Base-by-base conservation (phyloP, 2,113 vertebrate species). In the Gavia stellata region DNA sequence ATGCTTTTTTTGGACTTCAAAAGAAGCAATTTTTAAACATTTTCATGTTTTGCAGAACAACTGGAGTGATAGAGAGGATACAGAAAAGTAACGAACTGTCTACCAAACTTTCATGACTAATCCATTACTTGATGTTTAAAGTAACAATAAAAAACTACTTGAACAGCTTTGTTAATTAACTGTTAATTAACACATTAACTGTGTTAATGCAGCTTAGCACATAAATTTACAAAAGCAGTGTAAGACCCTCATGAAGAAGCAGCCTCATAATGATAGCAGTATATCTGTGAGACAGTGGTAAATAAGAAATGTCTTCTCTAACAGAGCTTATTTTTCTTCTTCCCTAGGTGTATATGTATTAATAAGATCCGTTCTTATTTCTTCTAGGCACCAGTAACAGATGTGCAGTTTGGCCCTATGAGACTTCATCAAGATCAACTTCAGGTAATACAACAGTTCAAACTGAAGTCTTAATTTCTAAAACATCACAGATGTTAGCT, bases 351-450 rank as follows among this genome's bases (percentile, higher is more conserved):
- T 36, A 17, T 49, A 66, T 58, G 25, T 55, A 80, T 82, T 90
- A 86, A 92, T 81, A 78, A 85, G n/a, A 68, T 88, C 55, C 80
- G 90, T 68, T 96, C 40, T 97, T 97, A 71, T 96, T 90, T 66
- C 97, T 96, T 97, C 24, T 97, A 99, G 99, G 98, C 98, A 96
- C 95, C 98, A 91, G 97, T 98, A 94, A 98, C 98, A 89, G 98
- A 99, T 95, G 98, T 99, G 98, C 99, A 99, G 94, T 99, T 99
- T 97, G 99, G 99, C 96, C 99, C 99, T 97, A 99, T 99, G 99
- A 99, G 98, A 98, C 98, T 99, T 97, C 98, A 98, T 98, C 99
- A 98, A 98, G 99, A 99, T 98, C 99, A 99, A 93, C 99, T 99
- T 99, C 99, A 99, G 99, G 99, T 99, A 99, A 91, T 38, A 44